phyloP scores from a whole-genome alignment of 1,140 invertebrate species.

The Hetaerina americana region DNA sequence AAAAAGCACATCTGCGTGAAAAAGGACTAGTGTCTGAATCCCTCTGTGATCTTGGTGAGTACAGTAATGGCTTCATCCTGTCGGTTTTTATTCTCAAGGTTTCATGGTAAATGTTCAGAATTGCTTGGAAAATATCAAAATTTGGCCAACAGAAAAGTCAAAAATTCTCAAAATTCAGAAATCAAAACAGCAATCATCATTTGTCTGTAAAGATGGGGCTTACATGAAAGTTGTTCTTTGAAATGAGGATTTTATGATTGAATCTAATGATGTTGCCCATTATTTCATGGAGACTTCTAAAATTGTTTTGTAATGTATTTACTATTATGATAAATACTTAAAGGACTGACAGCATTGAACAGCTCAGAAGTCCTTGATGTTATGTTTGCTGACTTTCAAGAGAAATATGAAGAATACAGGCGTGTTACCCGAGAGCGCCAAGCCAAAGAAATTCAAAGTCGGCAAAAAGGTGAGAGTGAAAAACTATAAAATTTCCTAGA shows the following conservation, averaged over 20 bases:
- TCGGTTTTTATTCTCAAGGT: too few species aligned
- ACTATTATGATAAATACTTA: constrained; percentile 5
- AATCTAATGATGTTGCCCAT: too few species aligned
- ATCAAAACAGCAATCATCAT: too few species aligned
- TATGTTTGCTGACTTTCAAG: constrained; percentile 87
- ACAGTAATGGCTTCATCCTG: too few species aligned
- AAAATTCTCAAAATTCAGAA: too few species aligned
- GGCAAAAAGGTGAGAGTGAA: constrained; percentile 44
- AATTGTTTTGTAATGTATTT: constrained; percentile 8
- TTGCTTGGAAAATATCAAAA: too few species aligned
- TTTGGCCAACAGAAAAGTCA: too few species aligned
- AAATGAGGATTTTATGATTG: too few species aligned
- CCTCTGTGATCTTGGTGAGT: constrained; percentile 77
- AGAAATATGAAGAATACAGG: constrained; percentile 88
- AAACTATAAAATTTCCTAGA: too few species aligned
- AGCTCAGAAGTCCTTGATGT: constrained; percentile 87
- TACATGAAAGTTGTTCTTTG: too few species aligned
- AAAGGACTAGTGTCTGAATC: constrained; percentile 77
- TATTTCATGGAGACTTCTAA: neutral
- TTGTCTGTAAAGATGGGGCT: too few species aligned
- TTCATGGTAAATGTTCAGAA: too few species aligned
- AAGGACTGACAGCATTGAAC: constrained; percentile 78
- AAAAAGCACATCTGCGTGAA: constrained; percentile 74
- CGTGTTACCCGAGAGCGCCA: constrained; percentile 68
- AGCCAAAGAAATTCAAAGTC: constrained; percentile 53